A percentile compares a stretch with the other conserved stretches of the same genome.
phyloP scores from a whole-genome alignment of 2,888 invertebrate genomes.

The Liopterus haemorrhoidalis region DNA sequence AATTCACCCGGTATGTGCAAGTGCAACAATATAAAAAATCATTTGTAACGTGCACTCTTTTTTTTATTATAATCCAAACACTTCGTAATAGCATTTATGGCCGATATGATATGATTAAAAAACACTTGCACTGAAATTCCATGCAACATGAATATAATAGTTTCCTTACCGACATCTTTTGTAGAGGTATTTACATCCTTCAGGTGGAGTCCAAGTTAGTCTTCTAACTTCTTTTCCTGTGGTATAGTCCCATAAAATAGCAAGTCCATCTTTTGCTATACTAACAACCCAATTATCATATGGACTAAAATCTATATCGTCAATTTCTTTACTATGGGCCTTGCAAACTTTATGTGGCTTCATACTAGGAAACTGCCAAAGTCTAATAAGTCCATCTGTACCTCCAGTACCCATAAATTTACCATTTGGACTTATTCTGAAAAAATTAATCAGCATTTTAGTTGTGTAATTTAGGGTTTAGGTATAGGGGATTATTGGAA shows the following conservation, averaged over 20 bases:
- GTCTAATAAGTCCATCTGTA: constrained; percentile 76
- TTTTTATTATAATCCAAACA: too few species aligned
- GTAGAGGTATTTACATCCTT: constrained; percentile 73
- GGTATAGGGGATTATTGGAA: too few species aligned
- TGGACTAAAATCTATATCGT: constrained; percentile 87
- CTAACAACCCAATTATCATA: constrained; percentile 70
- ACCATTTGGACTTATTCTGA: constrained; percentile 58
- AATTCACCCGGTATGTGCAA: too few species aligned
- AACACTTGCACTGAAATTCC: background rate
- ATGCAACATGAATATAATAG: constrained; percentile 5
- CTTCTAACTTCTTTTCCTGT: constrained; percentile 61
- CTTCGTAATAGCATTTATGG: too few species aligned
- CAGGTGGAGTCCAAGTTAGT: constrained; percentile 69
- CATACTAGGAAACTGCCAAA: constrained; percentile 86
- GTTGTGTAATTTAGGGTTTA: too few species aligned
- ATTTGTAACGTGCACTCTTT: too few species aligned
- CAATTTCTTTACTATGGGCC: constrained; percentile 86
- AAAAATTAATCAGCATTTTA: too few species aligned
- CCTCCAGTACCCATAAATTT: constrained; percentile 87
- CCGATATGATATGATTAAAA: background rate
- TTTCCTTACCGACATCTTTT: constrained; percentile 66
- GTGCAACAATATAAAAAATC: too few species aligned
- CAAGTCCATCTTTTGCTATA: constrained; percentile 82
- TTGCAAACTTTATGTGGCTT: constrained; percentile 62
- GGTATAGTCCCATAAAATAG: constrained; percentile 70